Conservation (phyloP, 2,888 invertebrate genomes). For the Leucania comma region DNA sequence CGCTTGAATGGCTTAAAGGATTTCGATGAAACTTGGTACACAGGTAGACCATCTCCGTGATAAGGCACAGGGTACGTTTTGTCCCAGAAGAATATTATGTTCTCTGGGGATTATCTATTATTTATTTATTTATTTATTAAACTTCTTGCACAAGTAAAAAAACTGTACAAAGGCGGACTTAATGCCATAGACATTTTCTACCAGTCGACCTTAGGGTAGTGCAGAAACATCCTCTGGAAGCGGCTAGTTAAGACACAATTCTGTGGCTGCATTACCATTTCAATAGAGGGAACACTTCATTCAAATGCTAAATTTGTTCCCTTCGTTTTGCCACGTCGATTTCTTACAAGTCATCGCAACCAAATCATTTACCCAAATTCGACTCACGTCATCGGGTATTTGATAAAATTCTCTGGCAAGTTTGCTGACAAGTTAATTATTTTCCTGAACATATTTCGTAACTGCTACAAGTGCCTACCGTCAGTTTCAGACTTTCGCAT, state of each 20-base stretch:
- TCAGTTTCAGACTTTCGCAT: slow-evolving; percentile 11
- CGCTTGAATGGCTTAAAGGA: too few relatives aligned
- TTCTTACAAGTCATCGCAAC: slow-evolving; percentile 42
- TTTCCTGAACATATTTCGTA: slow-evolving; percentile 8
- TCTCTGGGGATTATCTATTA: too few relatives aligned
- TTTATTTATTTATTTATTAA: too few relatives aligned
- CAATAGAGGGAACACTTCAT: slow-evolving; percentile 36
- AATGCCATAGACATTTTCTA: too few relatives aligned
- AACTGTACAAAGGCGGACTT: too few relatives aligned
- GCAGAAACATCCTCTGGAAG: too few relatives aligned
- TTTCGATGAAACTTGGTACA: too few relatives aligned
- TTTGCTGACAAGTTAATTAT: slow-evolving; percentile 18
- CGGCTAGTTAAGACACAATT: slow-evolving; percentile 2
- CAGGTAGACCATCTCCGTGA: too few relatives aligned
- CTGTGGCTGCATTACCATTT: slow-evolving; percentile 30
- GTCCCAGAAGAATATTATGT: too few relatives aligned
- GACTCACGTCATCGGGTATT: slow-evolving; percentile 17
- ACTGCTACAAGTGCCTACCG: neutral
- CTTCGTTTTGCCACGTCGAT: slow-evolving; percentile 9
- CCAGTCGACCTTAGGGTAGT: too few relatives aligned
- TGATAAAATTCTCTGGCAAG: slow-evolving; percentile 1
- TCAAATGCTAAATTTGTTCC: slow-evolving; percentile 44
- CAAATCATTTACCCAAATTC: slow-evolving; percentile 28
- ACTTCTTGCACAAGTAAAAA: too few relatives aligned
- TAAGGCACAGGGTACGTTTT: too few relatives aligned